Evolutionary conservation across 2,113 vertebrate species (phyloP).

Genomic region (Nothocercus julius): DNA sequence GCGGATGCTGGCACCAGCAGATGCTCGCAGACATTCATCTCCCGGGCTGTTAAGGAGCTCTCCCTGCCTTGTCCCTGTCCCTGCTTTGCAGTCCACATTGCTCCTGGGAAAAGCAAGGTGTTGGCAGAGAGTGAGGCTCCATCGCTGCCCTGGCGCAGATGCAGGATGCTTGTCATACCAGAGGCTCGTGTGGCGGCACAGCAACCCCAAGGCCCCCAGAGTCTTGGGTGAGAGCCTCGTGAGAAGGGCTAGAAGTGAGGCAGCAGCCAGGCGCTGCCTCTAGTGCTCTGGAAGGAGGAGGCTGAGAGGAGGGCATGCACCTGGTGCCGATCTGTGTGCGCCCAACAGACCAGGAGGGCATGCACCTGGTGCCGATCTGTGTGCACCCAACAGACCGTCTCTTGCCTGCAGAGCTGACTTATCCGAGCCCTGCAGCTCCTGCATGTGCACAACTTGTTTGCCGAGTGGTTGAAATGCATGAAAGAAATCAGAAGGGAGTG

Average conservation of each 20-base stretch:
- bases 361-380: background rate
- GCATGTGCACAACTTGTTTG: background rate
- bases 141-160: fast-evolving
- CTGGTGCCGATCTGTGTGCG: background rate
- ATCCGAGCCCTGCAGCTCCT: background rate
- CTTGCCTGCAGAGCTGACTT: background rate
- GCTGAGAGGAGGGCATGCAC: conserved; percentile 21
- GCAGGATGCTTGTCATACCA: fast-evolving
- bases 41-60: background rate
- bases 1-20: fast-evolving
- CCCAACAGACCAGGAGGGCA: conserved; percentile 28
- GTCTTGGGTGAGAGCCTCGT: background rate
- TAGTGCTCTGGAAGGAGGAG: background rate
- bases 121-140: fast-evolving
- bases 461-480: conserved; percentile 37
- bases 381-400: conserved; percentile 25
- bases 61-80: background rate
- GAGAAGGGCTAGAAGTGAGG: background rate
- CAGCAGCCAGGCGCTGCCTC: background rate
- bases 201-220: background rate
- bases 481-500: background rate
- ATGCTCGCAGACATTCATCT: fast-evolving
- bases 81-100: background rate
- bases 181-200: background rate
- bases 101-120: background rate